Evolutionary conservation across 2,888 invertebrate species (phyloP), one percentile per base, ranked within the genome.

Genomic region (Abrostola triplasia): DNA sequence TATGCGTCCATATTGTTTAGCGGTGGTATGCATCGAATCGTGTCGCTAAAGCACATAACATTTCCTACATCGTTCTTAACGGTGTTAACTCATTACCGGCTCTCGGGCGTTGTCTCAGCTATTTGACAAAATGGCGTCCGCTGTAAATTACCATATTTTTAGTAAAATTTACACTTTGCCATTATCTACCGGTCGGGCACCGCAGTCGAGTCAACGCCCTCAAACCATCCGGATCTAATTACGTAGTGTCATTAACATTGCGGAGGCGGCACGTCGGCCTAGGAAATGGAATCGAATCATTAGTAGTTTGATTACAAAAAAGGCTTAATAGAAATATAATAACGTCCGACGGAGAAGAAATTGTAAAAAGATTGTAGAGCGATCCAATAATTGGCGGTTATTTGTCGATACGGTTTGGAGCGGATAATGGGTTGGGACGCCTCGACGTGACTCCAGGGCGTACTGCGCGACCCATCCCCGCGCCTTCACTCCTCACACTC

Each of bases 321-420:
- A 93, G 93, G 93, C 94, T 94, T 94, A 94, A 94, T 94, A 94
- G 94, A 94, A 94, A 94, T 93, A 94, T 94, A 94, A 94, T 94
- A 94, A 94, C 94, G 90, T 86, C 86, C 84, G 91, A 83, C 87
- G 87, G 90, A 91, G 94, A 92, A 92, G 94, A 94, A 94, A 94
- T 94, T 94, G 94, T 94, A 93, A 94, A 94, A 94, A 94, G 94
- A 94, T 94, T 94, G 94, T 94, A 88, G 94, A 93, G 93, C 93
- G 90, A 90, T 91, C 91, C 92, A 94, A 94, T 94, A 94, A 94
- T 94, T 94, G 94, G 93, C 90, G 93, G 94, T 94, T 94, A 93
- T 92, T 92, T 90, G 93, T 91, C 94, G 94, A 94, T 94, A 94
- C 94, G 94, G 93, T 93, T 93, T 92, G 92, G 93, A 93, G 88